Conservation (phyloP, 1,140 invertebrate species). For the Sinella curviseta region DNA sequence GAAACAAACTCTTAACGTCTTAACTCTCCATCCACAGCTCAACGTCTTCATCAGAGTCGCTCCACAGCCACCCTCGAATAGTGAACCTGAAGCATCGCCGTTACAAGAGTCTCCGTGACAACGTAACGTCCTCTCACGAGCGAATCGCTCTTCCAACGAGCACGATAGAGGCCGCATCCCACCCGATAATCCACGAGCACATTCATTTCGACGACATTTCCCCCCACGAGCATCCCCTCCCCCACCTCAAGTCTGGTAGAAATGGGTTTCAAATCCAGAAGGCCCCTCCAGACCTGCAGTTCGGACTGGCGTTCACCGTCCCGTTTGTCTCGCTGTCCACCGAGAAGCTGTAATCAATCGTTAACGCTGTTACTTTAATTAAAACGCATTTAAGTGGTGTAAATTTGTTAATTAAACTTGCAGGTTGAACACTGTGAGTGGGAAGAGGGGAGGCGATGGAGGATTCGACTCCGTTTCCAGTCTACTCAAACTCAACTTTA, state of each 20-base stretch:
- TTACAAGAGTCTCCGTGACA: not conserved
- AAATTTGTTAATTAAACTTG: too few species aligned
- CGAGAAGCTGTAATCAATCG: conserved; percentile 37
- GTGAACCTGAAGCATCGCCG: not conserved
- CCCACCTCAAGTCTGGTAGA: not conserved
- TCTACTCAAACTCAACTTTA: conserved; percentile 45
- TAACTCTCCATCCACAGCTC: too few species aligned
- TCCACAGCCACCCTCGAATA: not conserved
- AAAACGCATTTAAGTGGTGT: not conserved
- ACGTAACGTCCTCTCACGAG: not conserved
- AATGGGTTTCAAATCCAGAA: not conserved
- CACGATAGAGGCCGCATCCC: not conserved
- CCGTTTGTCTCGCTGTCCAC: conserved; percentile 47
- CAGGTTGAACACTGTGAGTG: too few species aligned
- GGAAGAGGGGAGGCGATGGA: not conserved
- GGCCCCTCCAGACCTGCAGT: conserved; percentile 29
- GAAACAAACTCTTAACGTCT: too few species aligned
- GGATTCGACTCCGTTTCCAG: conserved; percentile 30
- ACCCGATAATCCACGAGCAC: too few species aligned
- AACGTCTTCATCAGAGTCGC: too few species aligned
- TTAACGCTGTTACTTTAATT: conserved; percentile 3
- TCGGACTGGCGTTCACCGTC: conserved; percentile 46
- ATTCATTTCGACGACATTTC: too few species aligned
- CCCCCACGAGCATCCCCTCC: not conserved
- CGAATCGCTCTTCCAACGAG: not conserved